Evolutionary conservation across 2,888 invertebrate species (phyloP).

Genomic region (Mesodorylaimus sp.): DNA sequence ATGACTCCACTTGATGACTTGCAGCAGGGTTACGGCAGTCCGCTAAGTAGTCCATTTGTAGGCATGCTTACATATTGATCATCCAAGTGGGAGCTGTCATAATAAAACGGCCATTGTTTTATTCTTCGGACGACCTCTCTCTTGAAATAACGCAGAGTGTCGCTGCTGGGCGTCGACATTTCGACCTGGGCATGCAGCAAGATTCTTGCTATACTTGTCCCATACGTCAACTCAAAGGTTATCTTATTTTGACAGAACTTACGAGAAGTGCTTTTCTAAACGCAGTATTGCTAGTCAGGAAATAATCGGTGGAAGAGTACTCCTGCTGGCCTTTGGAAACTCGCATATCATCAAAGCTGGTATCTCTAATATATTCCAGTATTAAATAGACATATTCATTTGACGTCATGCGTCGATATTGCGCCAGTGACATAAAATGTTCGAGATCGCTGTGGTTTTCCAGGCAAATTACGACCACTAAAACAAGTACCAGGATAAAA

Average conservation of each 20-base stretch:
- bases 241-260: too few species aligned
- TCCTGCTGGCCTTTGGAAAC: too few species aligned
- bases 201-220: too few species aligned
- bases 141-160: slow-evolving; percentile 10
- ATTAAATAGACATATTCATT: slow-evolving; percentile 8
- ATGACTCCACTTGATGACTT: too few species aligned
- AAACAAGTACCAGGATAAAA: too few species aligned
- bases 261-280: too few species aligned
- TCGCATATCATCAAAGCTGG: too few species aligned
- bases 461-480: slow-evolving; percentile 8
- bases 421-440: slow-evolving; percentile 7
- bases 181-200: slow-evolving; percentile 3
- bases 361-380: slow-evolving; percentile 7
- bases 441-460: slow-evolving; percentile 7
- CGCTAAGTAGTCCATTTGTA: too few species aligned
- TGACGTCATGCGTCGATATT: background rate
- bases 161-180: slow-evolving; percentile 4
- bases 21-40: too few species aligned
- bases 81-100: background rate
- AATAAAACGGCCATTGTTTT: slow-evolving; percentile 5
- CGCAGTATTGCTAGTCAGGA: too few species aligned
- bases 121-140: slow-evolving; percentile 5
- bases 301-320: too few species aligned
- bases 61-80: slow-evolving; percentile 3
- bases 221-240: too few species aligned